Conservation (phyloP, 2,888 invertebrate species). For the Melanostoma scalare region DNA sequence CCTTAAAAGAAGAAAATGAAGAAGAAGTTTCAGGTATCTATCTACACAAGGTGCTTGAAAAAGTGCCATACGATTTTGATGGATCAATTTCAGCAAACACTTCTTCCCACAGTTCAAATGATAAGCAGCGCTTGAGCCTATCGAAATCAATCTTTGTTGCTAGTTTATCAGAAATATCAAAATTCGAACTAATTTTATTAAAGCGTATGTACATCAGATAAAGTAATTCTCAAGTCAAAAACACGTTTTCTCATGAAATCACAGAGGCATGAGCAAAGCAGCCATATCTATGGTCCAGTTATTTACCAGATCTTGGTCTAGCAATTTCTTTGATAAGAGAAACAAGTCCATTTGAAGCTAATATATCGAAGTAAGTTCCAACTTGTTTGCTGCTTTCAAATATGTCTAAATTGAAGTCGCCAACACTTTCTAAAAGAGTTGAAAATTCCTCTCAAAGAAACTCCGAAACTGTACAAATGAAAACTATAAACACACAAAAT, state of each 20-base stretch:
- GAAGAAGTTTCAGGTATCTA: not conserved
- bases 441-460: conserved; percentile 2
- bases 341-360: not conserved
- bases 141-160: not conserved
- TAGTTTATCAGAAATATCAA: not conserved
- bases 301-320: not conserved
- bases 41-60: not conserved
- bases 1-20: not conserved
- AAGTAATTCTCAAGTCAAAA: not conserved
- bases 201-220: not conserved
- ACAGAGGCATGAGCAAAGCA: not conserved
- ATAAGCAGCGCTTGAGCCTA: not conserved
- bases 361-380: not conserved
- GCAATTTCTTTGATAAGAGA: not conserved
- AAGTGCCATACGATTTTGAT: not conserved
- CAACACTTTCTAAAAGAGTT: not conserved
- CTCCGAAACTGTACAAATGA: not conserved
- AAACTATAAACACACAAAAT: conserved; percentile 4
- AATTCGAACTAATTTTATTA: not conserved
- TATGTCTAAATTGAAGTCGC: not conserved
- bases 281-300: not conserved
- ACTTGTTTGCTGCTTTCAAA: not conserved
- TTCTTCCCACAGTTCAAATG: not conserved
- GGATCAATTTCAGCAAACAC: not conserved
- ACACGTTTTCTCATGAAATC: not conserved